These are phyloP conservation scores for Pterocles burchelli DNA, from an alignment of 2,113 vertebrate species.

Conservation along the genomic window DNA sequence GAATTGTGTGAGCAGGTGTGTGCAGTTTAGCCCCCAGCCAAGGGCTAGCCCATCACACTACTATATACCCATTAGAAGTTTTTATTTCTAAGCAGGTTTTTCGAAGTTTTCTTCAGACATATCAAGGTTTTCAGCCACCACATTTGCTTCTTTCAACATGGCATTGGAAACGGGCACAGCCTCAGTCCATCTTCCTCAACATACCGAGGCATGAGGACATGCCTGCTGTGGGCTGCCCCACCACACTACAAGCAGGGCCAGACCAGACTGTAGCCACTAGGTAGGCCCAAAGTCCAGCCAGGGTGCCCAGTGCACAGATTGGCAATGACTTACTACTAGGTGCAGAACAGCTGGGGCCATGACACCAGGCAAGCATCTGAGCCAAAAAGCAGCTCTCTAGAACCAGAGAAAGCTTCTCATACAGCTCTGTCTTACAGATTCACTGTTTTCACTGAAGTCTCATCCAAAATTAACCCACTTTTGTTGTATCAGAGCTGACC, in stretches of 20 bases:
- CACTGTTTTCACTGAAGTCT: neutral
- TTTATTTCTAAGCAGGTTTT: neutral
- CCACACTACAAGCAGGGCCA: rapidly evolving
- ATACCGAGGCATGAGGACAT: rapidly evolving
- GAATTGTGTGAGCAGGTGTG: too few relatives aligned
- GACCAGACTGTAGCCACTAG: rapidly evolving
- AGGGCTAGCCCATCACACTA: too few relatives aligned
- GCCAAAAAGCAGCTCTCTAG: neutral
- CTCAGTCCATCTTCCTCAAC: neutral
- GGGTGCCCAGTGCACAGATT: rapidly evolving
- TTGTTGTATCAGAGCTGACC: neutral
- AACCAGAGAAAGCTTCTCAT: neutral
- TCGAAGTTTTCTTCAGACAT: neutral
- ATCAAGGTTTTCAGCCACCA: neutral
- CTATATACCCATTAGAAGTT: rapidly evolving
- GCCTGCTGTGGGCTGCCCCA: neutral
- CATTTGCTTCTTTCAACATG: neutral
- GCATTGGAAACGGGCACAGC: neutral
- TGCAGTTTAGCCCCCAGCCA: too few relatives aligned
- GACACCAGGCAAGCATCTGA: rapidly evolving
- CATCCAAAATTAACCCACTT: neutral
- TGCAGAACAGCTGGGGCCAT: rapidly evolving
- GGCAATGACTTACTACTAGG: rapidly evolving
- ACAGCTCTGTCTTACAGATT: neutral
- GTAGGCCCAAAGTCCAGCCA: too few relatives aligned